Percentiles rank a stretch among this genome's conserved stretches.
Evolutionary conservation across 2,113 vertebrate species (phyloP).

Genomic region (Aptenodytes patagonicus): DNA sequence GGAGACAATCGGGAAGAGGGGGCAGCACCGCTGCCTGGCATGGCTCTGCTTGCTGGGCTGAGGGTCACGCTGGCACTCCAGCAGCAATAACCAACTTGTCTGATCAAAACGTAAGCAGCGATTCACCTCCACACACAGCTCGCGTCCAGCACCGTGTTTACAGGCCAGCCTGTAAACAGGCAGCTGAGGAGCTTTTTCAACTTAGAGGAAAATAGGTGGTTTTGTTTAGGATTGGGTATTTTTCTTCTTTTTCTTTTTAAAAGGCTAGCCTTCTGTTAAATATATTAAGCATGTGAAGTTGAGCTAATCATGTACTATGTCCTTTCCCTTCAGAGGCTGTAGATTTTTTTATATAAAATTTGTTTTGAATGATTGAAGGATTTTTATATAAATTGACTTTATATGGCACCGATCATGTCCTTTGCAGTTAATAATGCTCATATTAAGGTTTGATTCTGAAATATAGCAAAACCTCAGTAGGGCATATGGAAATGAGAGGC

Average conservation of each 20-base stretch:
- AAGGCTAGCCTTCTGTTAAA: not conserved
- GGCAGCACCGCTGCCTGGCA: not conserved
- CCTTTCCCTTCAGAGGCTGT: not conserved
- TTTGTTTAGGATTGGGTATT: not conserved
- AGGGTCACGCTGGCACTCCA: not conserved
- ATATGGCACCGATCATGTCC: not conserved
- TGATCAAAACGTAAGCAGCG: not conserved
- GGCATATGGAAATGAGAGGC: conserved; percentile 36
- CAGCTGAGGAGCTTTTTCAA: not conserved
- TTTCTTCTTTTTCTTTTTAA: not conserved
- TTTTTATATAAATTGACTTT: not conserved
- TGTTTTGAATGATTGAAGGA: not conserved
- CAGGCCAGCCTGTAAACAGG: not conserved
- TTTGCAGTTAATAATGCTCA: not conserved
- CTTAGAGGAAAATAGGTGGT: not conserved
- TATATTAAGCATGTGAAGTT: not conserved
- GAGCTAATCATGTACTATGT: not conserved
- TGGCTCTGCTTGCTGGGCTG: not conserved
- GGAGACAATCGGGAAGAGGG: not conserved
- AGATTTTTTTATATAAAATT: not conserved
- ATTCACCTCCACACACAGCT: not conserved
- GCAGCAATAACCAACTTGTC: not conserved
- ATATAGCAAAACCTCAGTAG: not conserved
- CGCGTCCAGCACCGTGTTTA: not conserved
- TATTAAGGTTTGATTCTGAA: conserved; percentile 4